phyloP scores from a whole-genome alignment of 2,113 vertebrate species.

The Hiodon alosoides region DNA sequence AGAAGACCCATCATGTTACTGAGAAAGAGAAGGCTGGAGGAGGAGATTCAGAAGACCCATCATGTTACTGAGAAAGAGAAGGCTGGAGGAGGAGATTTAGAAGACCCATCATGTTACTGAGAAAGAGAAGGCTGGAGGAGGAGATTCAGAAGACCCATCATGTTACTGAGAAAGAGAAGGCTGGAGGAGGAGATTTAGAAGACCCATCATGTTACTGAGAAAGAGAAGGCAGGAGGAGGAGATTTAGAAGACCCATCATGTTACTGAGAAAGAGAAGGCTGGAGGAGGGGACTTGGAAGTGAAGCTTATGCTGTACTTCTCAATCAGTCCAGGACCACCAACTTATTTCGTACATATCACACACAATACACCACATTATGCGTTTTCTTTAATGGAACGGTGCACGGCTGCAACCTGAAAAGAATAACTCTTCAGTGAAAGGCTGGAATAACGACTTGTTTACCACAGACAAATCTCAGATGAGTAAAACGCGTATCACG shows the following conservation, averaged over 20 bases:
- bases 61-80: neutral
- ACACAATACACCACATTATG: no score
- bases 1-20: no score
- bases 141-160: neutral
- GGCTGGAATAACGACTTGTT: no score
- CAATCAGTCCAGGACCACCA: no score
- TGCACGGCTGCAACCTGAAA: no score
- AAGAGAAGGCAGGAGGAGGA: neutral
- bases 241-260: neutral
- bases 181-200: neutral
- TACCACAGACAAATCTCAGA: no score
- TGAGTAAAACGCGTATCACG: no score
- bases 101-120: neutral
- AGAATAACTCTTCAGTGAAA: no score
- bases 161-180: neutral
- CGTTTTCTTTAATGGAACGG: no score
- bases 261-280: neutral
- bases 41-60: no score
- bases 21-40: neutral
- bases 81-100: neutral
- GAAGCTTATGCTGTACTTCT: no score
- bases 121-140: neutral
- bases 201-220: neutral
- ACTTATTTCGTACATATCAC: no score
- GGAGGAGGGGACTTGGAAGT: neutral